Evolutionary conservation across 2,113 vertebrate species (phyloP).

Genomic region (Parus major): DNA sequence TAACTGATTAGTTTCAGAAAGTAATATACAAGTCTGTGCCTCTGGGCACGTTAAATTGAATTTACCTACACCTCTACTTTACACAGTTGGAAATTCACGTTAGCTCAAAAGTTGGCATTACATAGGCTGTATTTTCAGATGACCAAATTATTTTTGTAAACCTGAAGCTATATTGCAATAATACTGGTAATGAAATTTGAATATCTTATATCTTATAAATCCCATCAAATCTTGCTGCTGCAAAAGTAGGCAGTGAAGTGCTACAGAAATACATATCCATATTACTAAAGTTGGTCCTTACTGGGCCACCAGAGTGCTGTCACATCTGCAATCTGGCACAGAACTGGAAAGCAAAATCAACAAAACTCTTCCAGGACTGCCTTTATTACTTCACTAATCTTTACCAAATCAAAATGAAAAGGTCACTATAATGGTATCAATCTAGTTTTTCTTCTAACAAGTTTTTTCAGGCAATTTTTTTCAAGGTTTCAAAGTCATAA

Average conservation of each 20-base stretch:
- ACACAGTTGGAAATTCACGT: not conserved
- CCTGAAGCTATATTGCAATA: not conserved
- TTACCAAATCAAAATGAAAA: not conserved
- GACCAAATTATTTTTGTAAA: slow-evolving; percentile 38
- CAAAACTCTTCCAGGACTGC: not conserved
- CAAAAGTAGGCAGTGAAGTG: not conserved
- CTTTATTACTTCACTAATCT: not conserved
- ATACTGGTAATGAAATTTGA: not conserved
- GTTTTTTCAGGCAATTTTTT: not conserved
- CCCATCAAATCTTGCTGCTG: not conserved
- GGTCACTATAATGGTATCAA: not conserved
- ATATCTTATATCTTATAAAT: not conserved
- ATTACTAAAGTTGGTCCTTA: not conserved
- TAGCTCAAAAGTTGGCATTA: not conserved
- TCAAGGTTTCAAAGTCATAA: not conserved
- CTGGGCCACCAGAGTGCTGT: not conserved
- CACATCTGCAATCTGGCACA: not conserved
- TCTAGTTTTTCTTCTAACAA: not conserved
- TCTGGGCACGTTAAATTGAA: slow-evolving; percentile 48
- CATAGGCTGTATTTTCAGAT: not conserved
- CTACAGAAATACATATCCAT: not conserved
- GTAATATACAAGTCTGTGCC: not conserved
- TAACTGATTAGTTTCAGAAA: slow-evolving; percentile 42
- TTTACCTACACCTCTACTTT: slow-evolving; percentile 16
- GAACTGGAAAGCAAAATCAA: not conserved